Conservation (phyloP, 2,888 invertebrate species). For the Ophion ventricosus region DNA sequence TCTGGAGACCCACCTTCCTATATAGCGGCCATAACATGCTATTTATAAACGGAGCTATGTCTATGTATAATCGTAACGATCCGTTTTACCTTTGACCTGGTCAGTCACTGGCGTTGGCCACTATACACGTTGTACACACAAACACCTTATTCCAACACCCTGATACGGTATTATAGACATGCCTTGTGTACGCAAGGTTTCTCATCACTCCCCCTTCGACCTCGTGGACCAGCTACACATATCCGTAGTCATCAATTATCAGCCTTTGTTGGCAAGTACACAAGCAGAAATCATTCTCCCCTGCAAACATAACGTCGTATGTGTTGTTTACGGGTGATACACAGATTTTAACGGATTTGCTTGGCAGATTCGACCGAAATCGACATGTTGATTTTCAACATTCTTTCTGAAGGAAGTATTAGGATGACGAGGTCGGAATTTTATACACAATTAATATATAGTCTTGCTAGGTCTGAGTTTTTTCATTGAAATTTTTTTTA, state of each 20-base stretch:
- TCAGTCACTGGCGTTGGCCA: constrained; percentile 51
- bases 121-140: background rate
- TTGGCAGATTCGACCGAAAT: background rate
- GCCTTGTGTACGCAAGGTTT: background rate
- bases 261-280: background rate
- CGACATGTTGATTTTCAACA: background rate
- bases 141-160: background rate
- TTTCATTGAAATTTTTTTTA: too few species aligned
- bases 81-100: constrained; percentile 65
- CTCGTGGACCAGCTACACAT: background rate
- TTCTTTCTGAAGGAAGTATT: too few species aligned
- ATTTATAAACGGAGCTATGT: constrained; percentile 47
- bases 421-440: too few species aligned
- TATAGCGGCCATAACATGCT: constrained; percentile 49
- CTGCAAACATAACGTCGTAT: background rate
- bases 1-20: constrained; percentile 10
- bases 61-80: constrained; percentile 65
- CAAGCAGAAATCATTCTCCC: background rate
- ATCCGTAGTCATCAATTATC: background rate
- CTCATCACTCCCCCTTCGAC: background rate
- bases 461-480: too few species aligned
- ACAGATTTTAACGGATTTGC: too few species aligned
- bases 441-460: too few species aligned
- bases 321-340: background rate
- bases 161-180: background rate